These are phyloP conservation scores for Hystrix cristata DNA, from an alignment of 2,113 vertebrate genomes.

Conservation along the genomic window DNA sequence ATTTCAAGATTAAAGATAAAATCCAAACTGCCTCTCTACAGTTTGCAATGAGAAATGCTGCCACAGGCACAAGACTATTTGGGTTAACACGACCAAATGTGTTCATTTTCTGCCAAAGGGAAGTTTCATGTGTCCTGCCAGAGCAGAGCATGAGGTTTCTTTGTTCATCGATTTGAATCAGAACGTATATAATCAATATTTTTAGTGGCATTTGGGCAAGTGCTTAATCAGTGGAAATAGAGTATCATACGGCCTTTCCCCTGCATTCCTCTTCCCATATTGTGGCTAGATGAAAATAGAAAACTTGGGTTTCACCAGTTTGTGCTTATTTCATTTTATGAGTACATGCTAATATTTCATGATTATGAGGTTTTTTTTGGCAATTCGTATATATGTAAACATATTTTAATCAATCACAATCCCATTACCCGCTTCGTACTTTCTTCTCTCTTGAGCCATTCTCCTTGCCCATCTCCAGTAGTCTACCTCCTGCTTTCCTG, in stretches of 20 bases:
- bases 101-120: background rate
- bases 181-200: background rate
- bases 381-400: background rate
- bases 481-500: background rate
- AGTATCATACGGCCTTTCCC: background rate
- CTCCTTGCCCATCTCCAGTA: background rate
- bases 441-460: background rate
- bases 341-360: background rate
- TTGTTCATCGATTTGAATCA: background rate
- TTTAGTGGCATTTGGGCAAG: background rate
- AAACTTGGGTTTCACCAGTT: background rate
- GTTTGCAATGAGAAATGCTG: background rate
- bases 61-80: background rate
- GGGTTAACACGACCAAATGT: background rate
- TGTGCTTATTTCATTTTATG: background rate
- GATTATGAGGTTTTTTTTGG: background rate
- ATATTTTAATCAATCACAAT: background rate
- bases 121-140: background rate
- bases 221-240: background rate
- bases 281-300: background rate
- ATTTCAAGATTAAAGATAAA: background rate
- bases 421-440: background rate
- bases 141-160: background rate
- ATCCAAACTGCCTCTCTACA: background rate
- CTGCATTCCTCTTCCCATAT: background rate